Evolutionary conservation across 2,888 invertebrate species (phyloP), one percentile per base, ranked within the genome.

Genomic region (Mimumesa dahlbomi): DNA sequence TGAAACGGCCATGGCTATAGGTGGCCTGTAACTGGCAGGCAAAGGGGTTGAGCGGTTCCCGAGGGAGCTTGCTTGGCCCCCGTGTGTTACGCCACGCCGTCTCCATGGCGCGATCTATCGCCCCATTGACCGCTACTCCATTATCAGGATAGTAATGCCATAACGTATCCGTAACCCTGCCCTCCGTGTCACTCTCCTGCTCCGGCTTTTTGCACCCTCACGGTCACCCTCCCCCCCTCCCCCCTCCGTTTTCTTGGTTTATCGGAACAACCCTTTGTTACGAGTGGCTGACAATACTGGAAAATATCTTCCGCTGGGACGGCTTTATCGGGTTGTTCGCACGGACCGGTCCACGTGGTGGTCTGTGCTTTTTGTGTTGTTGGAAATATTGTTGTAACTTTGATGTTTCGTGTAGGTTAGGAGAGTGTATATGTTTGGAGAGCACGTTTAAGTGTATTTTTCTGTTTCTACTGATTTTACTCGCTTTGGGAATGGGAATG

Each of bases 171-270:
- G 73, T 73, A 75, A 73, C 75, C 73, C 76, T 71, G 71, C 57
- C 72, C 72, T 46, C 70, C 42, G 49, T 63, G 52, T 64, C 63
- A 58, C 64, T 45, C 46, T 46, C 59, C 57, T 31, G 31, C 25
- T 53, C 34, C 57, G 63, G 58, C 57, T 58, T 58, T 50, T 57
- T 36, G n/a, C 43, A 43, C 21, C 7, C n/a, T n/a, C n/a, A n/a
- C n/a, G n/a, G n/a, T n/a, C n/a, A n/a, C n/a, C n/a, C n/a, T n/a
- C n/a, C n/a, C n/a, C n/a, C 29, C 34, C 43, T 16, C 45, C 16
- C 54, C 42, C 7, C 87, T 89, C 90, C 89, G 91, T 85, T 89
- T 89, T 73, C 85, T 87, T 78, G 81, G 80, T 82, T 84, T 85
- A 84, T 85, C 85, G 79, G 80, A 54, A 74, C 54, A 57, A 62